Evolutionary conservation across 2,797 vertebrate species (phyloP), one percentile per base, ranked within the genome.

Genomic region (Clamator glandarius): DNA sequence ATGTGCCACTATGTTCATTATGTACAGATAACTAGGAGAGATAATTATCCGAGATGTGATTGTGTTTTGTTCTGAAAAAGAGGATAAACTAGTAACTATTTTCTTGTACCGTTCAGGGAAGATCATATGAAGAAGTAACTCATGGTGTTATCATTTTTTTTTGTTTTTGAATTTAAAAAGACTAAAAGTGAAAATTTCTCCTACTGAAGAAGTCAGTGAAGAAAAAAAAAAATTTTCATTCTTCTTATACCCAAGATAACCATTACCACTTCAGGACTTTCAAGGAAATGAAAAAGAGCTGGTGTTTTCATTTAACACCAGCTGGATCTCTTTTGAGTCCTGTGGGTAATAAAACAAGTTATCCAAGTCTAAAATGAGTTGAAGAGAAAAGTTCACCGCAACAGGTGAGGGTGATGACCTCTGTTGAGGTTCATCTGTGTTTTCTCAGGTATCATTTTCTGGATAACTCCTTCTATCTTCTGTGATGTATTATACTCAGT

Each of bases 351-450:
- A 90, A 52, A 89, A 61, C 12, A 88, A 48, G 13, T 66, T 94
- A 87, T 80, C 66, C 5, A 62, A 36, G 31, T 48, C 59, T 87
- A 96, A 93, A 94, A 90, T 42, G 63, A 31, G 23, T 72, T 81
- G 48, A 95, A 78, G 54, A 93, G 35, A 26, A 90, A 88, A 87
- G 75, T 91, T 95, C 62, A 80, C 79, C 58, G 67, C 82, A 83
- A 57, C 35, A 90, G 80, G 91, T 69, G 51, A 82, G 92, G 81
- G 78, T 95, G 84, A 84, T 87, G 88, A 92, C 72, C 92, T 90
- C 41, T 84, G n/a, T 48, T 82, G 68, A 91, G 54, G 58, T 89
- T 93, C 36, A 35, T 57, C 42, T 84, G 18, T 9, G 6, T 70
- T 89, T 91, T 77, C 36, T 63, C 15, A 76, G 21, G 35, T 80